Evolutionary conservation across 2,797 vertebrate species (phyloP), one percentile per base, ranked within the genome.

Genomic region (Xyrichtys novacula): DNA sequence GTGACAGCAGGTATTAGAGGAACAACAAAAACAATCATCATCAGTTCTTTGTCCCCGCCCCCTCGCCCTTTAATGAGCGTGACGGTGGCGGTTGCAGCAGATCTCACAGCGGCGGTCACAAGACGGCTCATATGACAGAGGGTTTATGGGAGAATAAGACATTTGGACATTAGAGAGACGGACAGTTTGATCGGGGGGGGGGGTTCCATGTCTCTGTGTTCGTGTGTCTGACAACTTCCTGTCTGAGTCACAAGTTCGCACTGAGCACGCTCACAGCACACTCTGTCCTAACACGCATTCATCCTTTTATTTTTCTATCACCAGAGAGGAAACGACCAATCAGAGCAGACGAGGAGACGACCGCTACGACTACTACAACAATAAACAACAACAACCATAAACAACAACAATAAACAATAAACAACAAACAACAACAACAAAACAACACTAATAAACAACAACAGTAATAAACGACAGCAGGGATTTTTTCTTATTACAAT

Each of bases 111-210:
- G 64, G 57, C 65, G 64, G 79, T 83, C 85, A 83, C 75, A 83
- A 53, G 85, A 85, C 31, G 9, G 11, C 65, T 84, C 81, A 86
- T 74, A 69, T 84, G 78, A 76, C 59, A 40, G 39, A 2, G 17
- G 15, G 31, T 31, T 65, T 26, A 65, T 78, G 19, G 36, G n/a
- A 67, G 40, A 31, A 52, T 48, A 43, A 56, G 66, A 55, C 69
- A 40, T 65, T 25, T 48, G 7, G 12, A 53, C 69, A 58, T n/a
- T 39, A 48, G 47, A 52, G 48, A 22, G 17, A 62, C 48, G 34
- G 22, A 47, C 22, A 44, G 26, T 48, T 48, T 32, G n/a, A 43
- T 14, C 14, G 23, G 36, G 36, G 49, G 9, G n/a, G 19, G 14
- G 3, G 17, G 15, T 7, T 34, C 34, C 12, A 47, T 29, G n/a